Percentiles rank a stretch among this genome's conserved stretches.
Conservation (phyloP, 2,113 vertebrate species). For the Gymnogyps californianus region DNA sequence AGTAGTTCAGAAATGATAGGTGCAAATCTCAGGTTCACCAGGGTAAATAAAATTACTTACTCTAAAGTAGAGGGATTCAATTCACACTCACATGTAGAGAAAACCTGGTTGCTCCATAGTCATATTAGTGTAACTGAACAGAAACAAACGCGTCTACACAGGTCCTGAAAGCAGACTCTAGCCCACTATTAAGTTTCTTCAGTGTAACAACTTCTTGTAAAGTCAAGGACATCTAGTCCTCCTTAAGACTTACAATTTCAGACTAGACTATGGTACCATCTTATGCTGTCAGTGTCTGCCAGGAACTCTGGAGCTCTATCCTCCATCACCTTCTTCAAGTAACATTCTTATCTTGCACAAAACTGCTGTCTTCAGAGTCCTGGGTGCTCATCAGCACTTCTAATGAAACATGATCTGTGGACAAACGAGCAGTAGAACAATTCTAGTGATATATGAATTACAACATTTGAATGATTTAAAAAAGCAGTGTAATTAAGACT, state of each 20-base stretch:
- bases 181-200: not conserved
- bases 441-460: not conserved
- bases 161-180: not conserved
- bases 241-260: conserved; percentile 18
- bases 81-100: not conserved
- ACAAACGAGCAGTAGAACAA: not conserved
- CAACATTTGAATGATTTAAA: not conserved
- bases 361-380: conserved; percentile 35
- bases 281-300: not conserved
- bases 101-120: not conserved
- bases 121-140: not conserved
- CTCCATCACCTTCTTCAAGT: conserved; percentile 16
- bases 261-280: not conserved
- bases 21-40: not conserved
- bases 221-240: not conserved
- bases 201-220: not conserved
- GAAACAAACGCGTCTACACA: not conserved
- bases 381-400: not conserved
- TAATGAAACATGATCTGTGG: conserved; percentile 6
- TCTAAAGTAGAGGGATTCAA: not conserved
- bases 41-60: not conserved
- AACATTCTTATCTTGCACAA: conserved; percentile 42
- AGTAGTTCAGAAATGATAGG: not conserved
- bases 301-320: not conserved
- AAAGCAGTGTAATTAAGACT: not conserved